Conservation (phyloP, 2,797 vertebrate species). For the Sebastes cheni region DNA sequence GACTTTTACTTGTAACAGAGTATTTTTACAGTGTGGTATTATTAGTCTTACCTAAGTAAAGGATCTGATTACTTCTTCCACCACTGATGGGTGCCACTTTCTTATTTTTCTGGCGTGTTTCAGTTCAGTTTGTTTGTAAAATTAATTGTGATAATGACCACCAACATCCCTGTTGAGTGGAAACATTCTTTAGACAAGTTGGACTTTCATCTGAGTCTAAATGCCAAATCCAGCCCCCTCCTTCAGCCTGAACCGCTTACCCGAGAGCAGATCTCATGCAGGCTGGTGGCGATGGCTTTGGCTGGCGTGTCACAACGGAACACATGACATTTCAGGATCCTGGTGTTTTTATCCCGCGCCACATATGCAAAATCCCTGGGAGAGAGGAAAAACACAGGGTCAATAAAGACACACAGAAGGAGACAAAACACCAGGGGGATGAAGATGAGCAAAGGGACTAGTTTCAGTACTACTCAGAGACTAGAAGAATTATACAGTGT, state of each 20-base stretch:
- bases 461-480: not conserved
- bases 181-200: not conserved
- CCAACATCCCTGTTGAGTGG: not conserved
- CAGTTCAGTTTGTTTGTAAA: not conserved
- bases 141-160: not conserved
- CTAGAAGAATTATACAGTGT: not conserved
- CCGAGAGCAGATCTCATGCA: constrained; percentile 99
- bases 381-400: constrained; percentile 45
- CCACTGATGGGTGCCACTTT: not conserved
- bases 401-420: not conserved
- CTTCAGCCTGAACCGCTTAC: constrained; percentile 74
- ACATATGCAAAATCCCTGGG: constrained; percentile 97
- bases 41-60: too few relatives aligned
- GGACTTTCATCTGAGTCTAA: not conserved
- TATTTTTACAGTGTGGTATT: too few relatives aligned
- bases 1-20: too few relatives aligned
- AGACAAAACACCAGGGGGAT: not conserved
- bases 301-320: constrained; percentile 99
- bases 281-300: constrained; percentile 98
- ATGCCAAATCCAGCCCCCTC: constrained; percentile 15
- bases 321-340: constrained; percentile 99
- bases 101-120: not conserved
- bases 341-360: constrained; percentile 95
- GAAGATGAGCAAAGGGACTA: not conserved
- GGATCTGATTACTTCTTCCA: too few relatives aligned